These are phyloP conservation scores for Enteromius mattozi DNA, from an alignment of 2,797 vertebrate genomes.

Conservation along the genomic window DNA sequence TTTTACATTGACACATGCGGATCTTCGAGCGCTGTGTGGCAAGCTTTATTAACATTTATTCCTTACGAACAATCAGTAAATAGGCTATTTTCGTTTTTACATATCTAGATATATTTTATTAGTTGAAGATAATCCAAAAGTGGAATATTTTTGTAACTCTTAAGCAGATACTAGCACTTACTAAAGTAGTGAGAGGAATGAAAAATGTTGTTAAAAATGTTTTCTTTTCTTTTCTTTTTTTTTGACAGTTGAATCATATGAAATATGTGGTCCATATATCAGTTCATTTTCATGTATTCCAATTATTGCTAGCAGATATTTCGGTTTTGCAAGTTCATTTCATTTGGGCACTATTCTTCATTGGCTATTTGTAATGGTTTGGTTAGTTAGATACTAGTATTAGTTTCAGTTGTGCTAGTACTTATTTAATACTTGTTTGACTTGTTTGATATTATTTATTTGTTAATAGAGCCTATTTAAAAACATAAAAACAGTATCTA, in stretches of 20 bases:
- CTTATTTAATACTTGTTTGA: neutral
- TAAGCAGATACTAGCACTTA: neutral
- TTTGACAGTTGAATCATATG: too few species aligned
- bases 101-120: too few species aligned
- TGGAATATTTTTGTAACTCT: neutral
- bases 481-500: neutral
- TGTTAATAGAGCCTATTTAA: neutral
- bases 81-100: neutral
- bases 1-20: neutral
- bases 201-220: too few species aligned
- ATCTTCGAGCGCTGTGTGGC: constrained; percentile 19
- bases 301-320: neutral
- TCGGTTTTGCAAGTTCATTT: neutral
- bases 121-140: neutral
- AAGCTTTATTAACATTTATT: neutral
- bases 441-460: neutral
- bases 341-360: neutral
- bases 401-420: neutral
- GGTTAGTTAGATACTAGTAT: too few species aligned
- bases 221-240: too few species aligned
- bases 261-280: too few species aligned
- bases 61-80: too few species aligned
- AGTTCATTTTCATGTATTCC: neutral
- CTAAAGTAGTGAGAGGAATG: neutral
- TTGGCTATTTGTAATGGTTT: neutral